These are phyloP conservation scores for Toxotes lorentzi DNA, from an alignment of 2,797 vertebrate species.

Conservation along the genomic window DNA sequence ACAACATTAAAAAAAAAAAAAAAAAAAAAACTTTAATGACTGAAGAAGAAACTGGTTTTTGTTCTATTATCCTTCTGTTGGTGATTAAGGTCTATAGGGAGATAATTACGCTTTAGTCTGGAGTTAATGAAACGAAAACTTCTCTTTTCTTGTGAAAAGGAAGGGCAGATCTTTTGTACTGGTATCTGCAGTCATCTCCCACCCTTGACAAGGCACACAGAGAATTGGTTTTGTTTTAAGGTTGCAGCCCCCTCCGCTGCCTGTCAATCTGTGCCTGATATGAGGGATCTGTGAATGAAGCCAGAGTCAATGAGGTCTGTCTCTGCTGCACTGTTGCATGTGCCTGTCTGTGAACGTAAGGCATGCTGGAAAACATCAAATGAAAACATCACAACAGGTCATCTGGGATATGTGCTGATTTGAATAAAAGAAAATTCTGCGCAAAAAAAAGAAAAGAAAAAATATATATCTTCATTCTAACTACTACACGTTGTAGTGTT, in stretches of 20 bases:
- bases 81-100: slow-evolving; percentile 86
- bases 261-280: slow-evolving; percentile 79
- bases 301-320: slow-evolving; percentile 69
- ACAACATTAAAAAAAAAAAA: slow-evolving; percentile 66
- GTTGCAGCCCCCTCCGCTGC: slow-evolving; percentile 62
- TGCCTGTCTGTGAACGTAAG: slow-evolving; percentile 48
- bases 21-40: slow-evolving; percentile 77
- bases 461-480: slow-evolving; percentile 23
- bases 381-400: slow-evolving; percentile 69
- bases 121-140: slow-evolving; percentile 88
- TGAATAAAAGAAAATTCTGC: slow-evolving; percentile 20
- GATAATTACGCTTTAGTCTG: slow-evolving; percentile 88
- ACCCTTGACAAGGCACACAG: slow-evolving; percentile 81
- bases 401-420: slow-evolving; percentile 57
- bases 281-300: slow-evolving; percentile 76
- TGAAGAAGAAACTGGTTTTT: slow-evolving; percentile 83
- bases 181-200: slow-evolving; percentile 84
- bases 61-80: slow-evolving; percentile 83
- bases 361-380: slow-evolving; percentile 58
- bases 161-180: slow-evolving; percentile 84
- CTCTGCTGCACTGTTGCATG: slow-evolving; percentile 53
- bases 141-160: slow-evolving; percentile 82
- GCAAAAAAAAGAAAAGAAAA: neutral
- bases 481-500: slow-evolving; percentile 18
- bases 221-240: slow-evolving; percentile 83